Percentiles rank a stretch among this genome's conserved stretches.
Conservation (phyloP, 2,888 invertebrate species). For the Ceramica pisi region DNA sequence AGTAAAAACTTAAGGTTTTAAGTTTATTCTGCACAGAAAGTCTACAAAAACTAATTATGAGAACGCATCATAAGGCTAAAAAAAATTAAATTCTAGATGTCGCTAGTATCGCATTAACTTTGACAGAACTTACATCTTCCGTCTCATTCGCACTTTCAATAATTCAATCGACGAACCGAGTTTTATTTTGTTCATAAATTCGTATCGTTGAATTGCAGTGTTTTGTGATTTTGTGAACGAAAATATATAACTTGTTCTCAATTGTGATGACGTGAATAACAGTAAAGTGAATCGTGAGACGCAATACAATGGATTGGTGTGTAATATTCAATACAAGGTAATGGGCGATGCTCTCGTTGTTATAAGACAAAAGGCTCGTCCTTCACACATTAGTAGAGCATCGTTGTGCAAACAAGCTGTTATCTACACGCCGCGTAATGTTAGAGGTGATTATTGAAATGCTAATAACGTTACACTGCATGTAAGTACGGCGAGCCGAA, state of each 20-base stretch:
- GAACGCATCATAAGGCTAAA: neutral
- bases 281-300: constrained; percentile 65
- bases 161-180: constrained; percentile 37
- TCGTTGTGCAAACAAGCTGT: constrained; percentile 88
- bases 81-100: constrained; percentile 54
- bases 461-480: constrained; percentile 85
- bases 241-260: constrained; percentile 43
- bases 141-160: constrained; percentile 49
- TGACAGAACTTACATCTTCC: constrained; percentile 62
- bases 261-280: constrained; percentile 60
- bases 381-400: constrained; percentile 88
- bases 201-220: constrained; percentile 49
- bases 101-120: constrained; percentile 51
- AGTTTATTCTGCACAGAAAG: neutral
- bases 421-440: constrained; percentile 83
- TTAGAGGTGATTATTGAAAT: constrained; percentile 87
- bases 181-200: constrained; percentile 56
- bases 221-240: constrained; percentile 52
- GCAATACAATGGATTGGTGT: constrained; percentile 73
- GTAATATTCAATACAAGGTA: constrained; percentile 82
- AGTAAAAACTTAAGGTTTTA: neutral
- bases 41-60: neutral
- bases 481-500: constrained; percentile 81
- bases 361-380: constrained; percentile 87
- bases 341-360: constrained; percentile 80